phyloP scores from a whole-genome alignment of 2,113 vertebrate genomes.

The Eudyptes chrysolophus region DNA sequence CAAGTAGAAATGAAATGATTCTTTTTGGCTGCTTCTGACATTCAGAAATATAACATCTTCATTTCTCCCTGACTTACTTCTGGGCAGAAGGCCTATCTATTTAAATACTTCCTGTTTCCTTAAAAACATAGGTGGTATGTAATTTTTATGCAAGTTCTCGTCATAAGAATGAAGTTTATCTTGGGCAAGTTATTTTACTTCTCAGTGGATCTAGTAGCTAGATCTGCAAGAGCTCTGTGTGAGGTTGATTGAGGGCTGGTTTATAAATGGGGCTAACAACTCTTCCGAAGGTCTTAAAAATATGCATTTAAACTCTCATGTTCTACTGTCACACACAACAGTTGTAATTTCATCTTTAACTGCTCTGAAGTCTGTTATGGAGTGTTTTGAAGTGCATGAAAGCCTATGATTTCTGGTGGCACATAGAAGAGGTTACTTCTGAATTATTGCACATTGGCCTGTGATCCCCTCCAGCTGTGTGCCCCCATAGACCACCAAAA shows the following conservation, averaged over 20 bases:
- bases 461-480: not conserved
- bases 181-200: not conserved
- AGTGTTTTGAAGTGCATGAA: not conserved
- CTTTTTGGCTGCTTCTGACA: not conserved
- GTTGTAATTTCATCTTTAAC: not conserved
- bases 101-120: not conserved
- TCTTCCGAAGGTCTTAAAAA: not conserved
- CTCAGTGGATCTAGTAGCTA: not conserved
- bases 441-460: not conserved
- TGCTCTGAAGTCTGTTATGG: not conserved
- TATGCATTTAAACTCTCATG: not conserved
- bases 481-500: not conserved
- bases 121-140: not conserved
- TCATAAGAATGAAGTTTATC: not conserved
- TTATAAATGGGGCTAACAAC: not conserved
- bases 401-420: not conserved
- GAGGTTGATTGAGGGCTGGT: not conserved
- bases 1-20: not conserved
- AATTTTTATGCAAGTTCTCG: not conserved
- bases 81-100: not conserved
- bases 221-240: not conserved
- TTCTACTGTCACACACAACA: rapidly evolving
- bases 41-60: not conserved
- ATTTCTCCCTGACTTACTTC: not conserved
- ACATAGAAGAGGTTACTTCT: not conserved